Evolutionary conservation across 2,797 vertebrate species (phyloP).

Genomic region (Melanotaenia maccullochi): DNA sequence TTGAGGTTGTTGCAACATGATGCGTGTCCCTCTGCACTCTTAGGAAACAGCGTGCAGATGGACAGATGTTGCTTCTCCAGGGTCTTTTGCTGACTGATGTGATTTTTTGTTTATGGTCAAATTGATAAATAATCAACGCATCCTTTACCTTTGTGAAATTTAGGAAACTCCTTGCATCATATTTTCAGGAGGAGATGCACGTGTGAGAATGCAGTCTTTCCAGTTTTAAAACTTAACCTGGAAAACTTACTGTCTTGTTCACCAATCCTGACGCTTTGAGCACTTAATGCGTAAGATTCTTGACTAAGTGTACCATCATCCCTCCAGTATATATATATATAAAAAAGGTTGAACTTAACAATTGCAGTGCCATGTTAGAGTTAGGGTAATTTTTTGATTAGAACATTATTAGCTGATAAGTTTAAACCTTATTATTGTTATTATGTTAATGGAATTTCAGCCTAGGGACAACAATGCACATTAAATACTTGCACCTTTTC

Average conservation of each 20-base stretch:
- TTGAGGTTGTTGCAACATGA: not conserved
- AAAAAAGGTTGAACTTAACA: not conserved
- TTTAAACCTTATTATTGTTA: no score
- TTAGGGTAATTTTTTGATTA: not conserved
- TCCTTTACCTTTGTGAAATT: not conserved
- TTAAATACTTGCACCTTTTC: conserved; percentile 8
- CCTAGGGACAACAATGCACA: not conserved
- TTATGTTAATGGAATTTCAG: not conserved
- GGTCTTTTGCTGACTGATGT: not conserved
- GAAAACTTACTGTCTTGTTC: not conserved
- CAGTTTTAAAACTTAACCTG: not conserved
- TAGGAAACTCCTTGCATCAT: not conserved
- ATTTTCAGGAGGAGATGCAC: not conserved
- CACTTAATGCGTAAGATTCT: not conserved
- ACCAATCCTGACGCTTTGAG: not conserved
- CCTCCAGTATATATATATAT: not conserved
- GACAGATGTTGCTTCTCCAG: not conserved
- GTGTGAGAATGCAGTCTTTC: not conserved
- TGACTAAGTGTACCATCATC: not conserved
- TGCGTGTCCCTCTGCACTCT: not conserved
- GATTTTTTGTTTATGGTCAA: not conserved
- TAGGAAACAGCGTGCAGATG: not conserved
- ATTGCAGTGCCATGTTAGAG: not conserved
- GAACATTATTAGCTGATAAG: no score
- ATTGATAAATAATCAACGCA: not conserved